Base-by-base conservation (phyloP, 2,888 invertebrate genomes). In the Lithophane socia region DNA sequence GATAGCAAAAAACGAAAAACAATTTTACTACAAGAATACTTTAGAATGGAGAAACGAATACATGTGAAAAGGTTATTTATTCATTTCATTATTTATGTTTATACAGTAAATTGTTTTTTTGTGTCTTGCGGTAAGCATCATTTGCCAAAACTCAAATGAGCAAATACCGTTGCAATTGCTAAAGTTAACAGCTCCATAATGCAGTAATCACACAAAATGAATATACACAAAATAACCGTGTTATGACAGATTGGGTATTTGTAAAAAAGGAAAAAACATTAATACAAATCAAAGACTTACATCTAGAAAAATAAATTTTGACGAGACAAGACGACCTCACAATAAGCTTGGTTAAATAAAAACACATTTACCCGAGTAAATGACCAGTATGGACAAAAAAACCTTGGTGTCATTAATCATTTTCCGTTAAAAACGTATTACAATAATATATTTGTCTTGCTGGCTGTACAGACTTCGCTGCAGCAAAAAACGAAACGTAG, bases 331-430 rank as follows among this genome's bases (percentile, higher is more conserved):
- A 75, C 71, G 82, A 72, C 66, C 68, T 67, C 69, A 85, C 74
- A 86, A 75, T 77, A 66, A 68, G 76, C 42, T 69, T 61, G 60
- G 58, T 29, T 66, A 79, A 77, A 86, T 84, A 82, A 82, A 82
- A 79, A 85, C 73, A 79, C 77, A 83, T 79, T 78, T 73, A 75
- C 79, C 74, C 12, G 61, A 82, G 82, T 76, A 87, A 87, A 84
- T 75, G 80, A 79, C 77, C 73, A 65, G 63, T 54, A 42, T n/a
- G 47, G n/a, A 73, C 74, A 73, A 78, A 87, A 86, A 87, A 77
- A 18, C 37, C 37, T 37, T 52, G 12, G 54, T 72, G 74, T 84
- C 86, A 87, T 87, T 87, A 87, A 87, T 87, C 87, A 87, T 87
- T 80, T 82, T 82, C 16, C 67, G 65, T 85, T 79, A 83, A 83